Percentiles rank a stretch among this genome's conserved stretches.
These are phyloP conservation scores for Choreutis nemorana DNA, from an alignment of 2,888 invertebrate genomes.

Conservation along the genomic window DNA sequence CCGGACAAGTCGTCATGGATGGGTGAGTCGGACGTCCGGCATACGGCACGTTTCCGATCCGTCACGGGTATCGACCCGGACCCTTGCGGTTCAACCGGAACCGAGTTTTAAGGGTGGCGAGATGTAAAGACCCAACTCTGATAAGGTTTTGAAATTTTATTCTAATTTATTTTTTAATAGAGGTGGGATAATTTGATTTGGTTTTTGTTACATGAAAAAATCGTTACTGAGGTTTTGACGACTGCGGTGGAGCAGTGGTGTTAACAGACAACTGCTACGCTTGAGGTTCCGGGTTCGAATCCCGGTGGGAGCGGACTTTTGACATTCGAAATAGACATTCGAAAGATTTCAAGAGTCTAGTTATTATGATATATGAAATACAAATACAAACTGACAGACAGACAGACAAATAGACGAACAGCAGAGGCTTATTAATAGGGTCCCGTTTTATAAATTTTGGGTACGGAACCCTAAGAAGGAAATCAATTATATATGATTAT, in stretches of 20 bases:
- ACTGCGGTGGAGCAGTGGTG: too few relatives aligned
- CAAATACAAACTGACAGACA: background rate
- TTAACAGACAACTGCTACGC: too few relatives aligned
- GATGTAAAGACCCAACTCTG: constrained; percentile 1
- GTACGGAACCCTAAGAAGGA: background rate
- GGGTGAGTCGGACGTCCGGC: constrained; percentile 17
- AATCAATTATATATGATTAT: background rate
- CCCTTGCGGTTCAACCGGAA: constrained; percentile 12
- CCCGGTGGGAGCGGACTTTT: too few relatives aligned
- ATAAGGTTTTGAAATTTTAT: too few relatives aligned
- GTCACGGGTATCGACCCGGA: constrained; percentile 15
- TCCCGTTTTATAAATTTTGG: background rate
- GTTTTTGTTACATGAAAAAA: too few relatives aligned
- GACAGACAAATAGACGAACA: background rate
- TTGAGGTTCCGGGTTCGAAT: too few relatives aligned
- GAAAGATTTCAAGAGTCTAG: too few relatives aligned
- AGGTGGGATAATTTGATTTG: too few relatives aligned
- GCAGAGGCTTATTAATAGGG: background rate
- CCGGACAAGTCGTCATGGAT: constrained; percentile 1
- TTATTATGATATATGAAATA: background rate
- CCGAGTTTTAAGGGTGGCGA: constrained; percentile 8
- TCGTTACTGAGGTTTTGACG: too few relatives aligned
- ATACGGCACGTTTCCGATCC: constrained; percentile 16
- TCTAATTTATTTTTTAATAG: too few relatives aligned
- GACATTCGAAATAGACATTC: too few relatives aligned